Conservation (phyloP, 2,113 vertebrate species). For the Miniopterus natalensis region DNA sequence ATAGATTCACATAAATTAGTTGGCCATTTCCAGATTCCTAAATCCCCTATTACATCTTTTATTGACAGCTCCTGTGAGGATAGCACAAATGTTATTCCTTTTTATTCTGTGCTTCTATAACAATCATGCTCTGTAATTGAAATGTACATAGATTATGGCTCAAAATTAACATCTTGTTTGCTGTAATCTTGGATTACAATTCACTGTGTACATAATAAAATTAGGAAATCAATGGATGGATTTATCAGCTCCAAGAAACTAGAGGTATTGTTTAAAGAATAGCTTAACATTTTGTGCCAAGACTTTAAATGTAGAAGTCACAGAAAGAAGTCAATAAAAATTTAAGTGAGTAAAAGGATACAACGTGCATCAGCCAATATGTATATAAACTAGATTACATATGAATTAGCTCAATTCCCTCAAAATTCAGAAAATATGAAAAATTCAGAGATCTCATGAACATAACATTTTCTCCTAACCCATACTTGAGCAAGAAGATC, state of each 20-base stretch:
- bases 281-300: slow-evolving; percentile 78
- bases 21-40: slow-evolving; percentile 93
- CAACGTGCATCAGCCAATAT: slow-evolving; percentile 42
- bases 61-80: slow-evolving; percentile 92
- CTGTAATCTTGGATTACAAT: slow-evolving; percentile 97
- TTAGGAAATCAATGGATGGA: slow-evolving; percentile 88
- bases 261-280: slow-evolving; percentile 77
- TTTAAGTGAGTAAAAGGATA: slow-evolving; percentile 64
- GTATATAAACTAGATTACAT: not conserved
- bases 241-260: slow-evolving; percentile 85
- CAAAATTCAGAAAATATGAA: slow-evolving; percentile 58
- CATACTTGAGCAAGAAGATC: not conserved
- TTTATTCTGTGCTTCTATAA: slow-evolving; percentile 88
- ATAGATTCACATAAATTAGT: slow-evolving; percentile 95
- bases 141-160: slow-evolving; percentile 90
- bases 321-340: slow-evolving; percentile 71
- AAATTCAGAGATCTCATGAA: slow-evolving; percentile 17
- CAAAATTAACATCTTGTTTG: slow-evolving; percentile 94
- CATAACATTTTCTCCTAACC: slow-evolving; percentile 31
- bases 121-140: slow-evolving; percentile 88
- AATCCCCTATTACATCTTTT: slow-evolving; percentile 96
- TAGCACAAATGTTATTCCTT: slow-evolving; percentile 89
- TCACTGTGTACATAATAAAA: slow-evolving; percentile 92
- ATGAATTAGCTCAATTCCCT: slow-evolving; percentile 42
- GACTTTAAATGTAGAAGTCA: slow-evolving; percentile 80